Percentiles rank a stretch among this genome's conserved stretches.
These are phyloP conservation scores for Loxodonta africana DNA, from an alignment of 2,113 vertebrate species.

Conservation along the genomic window DNA sequence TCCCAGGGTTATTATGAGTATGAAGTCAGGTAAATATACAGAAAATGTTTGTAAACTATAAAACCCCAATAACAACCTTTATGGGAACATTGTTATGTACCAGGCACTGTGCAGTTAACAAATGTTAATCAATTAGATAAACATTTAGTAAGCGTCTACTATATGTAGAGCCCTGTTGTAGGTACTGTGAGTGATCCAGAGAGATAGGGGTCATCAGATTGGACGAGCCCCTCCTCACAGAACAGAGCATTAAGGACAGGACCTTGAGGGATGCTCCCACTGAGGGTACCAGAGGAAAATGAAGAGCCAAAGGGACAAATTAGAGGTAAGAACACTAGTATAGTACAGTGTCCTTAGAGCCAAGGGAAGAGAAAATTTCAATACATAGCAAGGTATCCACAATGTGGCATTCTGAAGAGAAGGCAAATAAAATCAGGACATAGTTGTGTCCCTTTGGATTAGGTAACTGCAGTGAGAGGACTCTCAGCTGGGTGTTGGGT, in stretches of 20 bases:
- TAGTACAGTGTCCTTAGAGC: slow-evolving; percentile 11
- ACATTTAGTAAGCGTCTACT: slow-evolving; percentile 20
- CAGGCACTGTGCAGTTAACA: slow-evolving; percentile 42
- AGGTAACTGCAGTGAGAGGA: not conserved
- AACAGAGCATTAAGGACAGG: slow-evolving; percentile 1
- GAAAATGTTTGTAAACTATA: slow-evolving; percentile 59
- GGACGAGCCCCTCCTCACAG: not conserved
- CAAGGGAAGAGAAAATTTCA: slow-evolving; percentile 6
- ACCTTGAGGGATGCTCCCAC: not conserved
- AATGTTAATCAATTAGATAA: slow-evolving; percentile 59
- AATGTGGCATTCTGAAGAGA: slow-evolving; percentile 30
- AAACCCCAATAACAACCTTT: slow-evolving; percentile 24
- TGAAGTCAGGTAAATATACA: slow-evolving; percentile 53
- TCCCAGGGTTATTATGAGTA: slow-evolving; percentile 13
- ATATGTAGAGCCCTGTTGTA: slow-evolving; percentile 3
- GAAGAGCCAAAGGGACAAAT: slow-evolving; percentile 14
- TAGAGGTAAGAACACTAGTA: not conserved
- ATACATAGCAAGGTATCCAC: not conserved
- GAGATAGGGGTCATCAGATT: not conserved
- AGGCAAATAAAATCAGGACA: slow-evolving; percentile 44
- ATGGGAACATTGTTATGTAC: slow-evolving; percentile 53
- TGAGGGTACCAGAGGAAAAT: slow-evolving; percentile 17
- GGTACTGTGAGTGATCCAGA: slow-evolving; percentile 18
- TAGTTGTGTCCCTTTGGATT: not conserved
- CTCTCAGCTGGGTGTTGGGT: not conserved